Base-by-base conservation (phyloP, 2,888 invertebrate species). In the Acronicta psi region DNA sequence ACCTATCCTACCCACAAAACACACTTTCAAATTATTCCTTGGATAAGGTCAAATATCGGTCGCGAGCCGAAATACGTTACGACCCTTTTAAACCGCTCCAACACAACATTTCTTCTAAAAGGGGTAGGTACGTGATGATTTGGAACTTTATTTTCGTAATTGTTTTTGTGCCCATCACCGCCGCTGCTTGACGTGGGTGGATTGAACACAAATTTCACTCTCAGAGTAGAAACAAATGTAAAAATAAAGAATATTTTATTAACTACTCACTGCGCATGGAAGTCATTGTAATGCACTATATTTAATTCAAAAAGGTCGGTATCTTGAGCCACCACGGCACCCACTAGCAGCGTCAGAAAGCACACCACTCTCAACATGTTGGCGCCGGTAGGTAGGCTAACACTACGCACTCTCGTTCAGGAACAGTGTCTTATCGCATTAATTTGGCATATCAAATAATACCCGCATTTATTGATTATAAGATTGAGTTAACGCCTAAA, bases 251-350 rank as follows among this genome's bases (percentile, higher is more conserved):
- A 29, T 11, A 11, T 29, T 6, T 34, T n/a, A 46, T 40, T 51
- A 46, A 36, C 6, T 73, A 88, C 92, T 92, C 84, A 95, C 95
- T 95, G 95, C 2, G 95, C 95, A 63, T 95, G 95, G 69, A 95
- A 95, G 66, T 95, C 95, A 80, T 95, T 95, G 69, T 92, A 89
- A 80, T 95, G 95, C 67, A 95, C 86, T 36, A 94, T 88, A 59
- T 93, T 92, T 8, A 94, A 79, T 38, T 91, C 90, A 59, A 79
- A 93, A 16, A 88, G 68, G 2, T 61, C 85, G 36, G 75, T 70
- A n/a, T 75, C 69, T 55, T 87, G 83, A 0, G 84, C 82, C 3
- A 72, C 17, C 6, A 69, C 81, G 0, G 74, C 47, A 10, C 74
- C 81, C 2, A 84, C 79, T 1, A 87, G 17, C 11, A 77, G 57